Evolutionary conservation across 2,113 vertebrate species (phyloP).

Genomic region (Macaca mulatta): DNA sequence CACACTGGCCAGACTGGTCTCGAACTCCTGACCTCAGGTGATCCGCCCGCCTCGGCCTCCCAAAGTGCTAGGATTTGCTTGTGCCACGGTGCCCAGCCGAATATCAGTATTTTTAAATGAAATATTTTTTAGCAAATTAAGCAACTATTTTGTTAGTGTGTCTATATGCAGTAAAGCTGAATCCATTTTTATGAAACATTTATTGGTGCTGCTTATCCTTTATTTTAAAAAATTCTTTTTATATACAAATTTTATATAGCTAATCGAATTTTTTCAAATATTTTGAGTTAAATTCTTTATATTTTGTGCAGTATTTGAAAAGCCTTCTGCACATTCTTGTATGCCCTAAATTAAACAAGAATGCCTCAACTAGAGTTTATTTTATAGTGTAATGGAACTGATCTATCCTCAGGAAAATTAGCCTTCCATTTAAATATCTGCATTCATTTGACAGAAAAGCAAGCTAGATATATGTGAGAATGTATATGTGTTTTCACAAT

Average conservation of each 20-base stretch:
- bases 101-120: not conserved
- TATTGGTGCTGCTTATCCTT: not conserved
- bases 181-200: constrained; percentile 34
- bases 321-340: constrained; percentile 48
- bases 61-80: too few species aligned
- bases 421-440: constrained; percentile 27
- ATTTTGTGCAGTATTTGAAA: constrained; percentile 64
- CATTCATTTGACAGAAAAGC: constrained; percentile 41
- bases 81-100: too few species aligned
- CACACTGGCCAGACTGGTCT: too few species aligned
- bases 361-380: constrained; percentile 2
- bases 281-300: constrained; percentile 52
- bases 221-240: constrained; percentile 52
- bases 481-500: not conserved
- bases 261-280: constrained; percentile 38
- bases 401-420: constrained; percentile 51
- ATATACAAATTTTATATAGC: not conserved
- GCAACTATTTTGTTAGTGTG: not conserved
- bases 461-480: constrained; percentile 26
- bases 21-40: too few species aligned
- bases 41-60: too few species aligned
- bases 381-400: constrained; percentile 45
- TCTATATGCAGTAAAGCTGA: constrained; percentile 39
- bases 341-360: constrained; percentile 53
- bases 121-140: not conserved